Conservation (phyloP, 2,797 vertebrate species). For the Hydrolagus colliei region DNA sequence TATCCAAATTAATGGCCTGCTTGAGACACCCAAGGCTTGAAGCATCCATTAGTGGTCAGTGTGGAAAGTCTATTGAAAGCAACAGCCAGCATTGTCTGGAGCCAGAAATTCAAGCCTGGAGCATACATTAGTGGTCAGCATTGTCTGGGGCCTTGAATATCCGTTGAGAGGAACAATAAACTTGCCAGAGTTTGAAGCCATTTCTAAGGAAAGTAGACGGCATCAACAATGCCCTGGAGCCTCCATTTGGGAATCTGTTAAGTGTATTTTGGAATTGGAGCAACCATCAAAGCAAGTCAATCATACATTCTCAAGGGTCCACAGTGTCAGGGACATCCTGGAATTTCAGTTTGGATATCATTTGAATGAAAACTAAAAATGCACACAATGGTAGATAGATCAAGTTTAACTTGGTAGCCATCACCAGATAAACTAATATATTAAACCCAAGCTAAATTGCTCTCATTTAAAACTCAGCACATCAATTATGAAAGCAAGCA, state of each 20-base stretch:
- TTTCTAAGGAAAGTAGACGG: neutral
- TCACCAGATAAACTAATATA: neutral
- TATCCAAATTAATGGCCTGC: too few species aligned
- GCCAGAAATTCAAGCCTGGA: constrained; percentile 11
- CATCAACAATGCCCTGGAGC: neutral
- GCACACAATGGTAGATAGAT: too few species aligned
- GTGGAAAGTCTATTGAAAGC: neutral
- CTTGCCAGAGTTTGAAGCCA: neutral
- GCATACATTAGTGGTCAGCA: constrained; percentile 19
- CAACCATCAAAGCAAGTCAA: neutral
- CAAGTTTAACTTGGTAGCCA: neutral
- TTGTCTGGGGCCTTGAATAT: neutral
- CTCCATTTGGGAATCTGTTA: neutral
- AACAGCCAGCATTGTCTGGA: neutral
- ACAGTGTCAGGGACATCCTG: neutral
- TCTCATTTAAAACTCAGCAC: neutral
- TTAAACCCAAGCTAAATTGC: neutral
- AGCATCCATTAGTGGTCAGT: constrained; percentile 17
- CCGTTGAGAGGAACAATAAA: neutral
- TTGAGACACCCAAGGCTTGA: neutral
- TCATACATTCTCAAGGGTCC: too few species aligned
- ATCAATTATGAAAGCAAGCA: neutral
- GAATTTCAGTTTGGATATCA: neutral
- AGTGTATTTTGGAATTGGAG: neutral
- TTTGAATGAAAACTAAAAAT: neutral